A percentile compares a stretch with the other conserved stretches of the same genome.
These are phyloP conservation scores for Tiliacea aurago DNA, from an alignment of 2,888 invertebrate genomes.

Conservation along the genomic window DNA sequence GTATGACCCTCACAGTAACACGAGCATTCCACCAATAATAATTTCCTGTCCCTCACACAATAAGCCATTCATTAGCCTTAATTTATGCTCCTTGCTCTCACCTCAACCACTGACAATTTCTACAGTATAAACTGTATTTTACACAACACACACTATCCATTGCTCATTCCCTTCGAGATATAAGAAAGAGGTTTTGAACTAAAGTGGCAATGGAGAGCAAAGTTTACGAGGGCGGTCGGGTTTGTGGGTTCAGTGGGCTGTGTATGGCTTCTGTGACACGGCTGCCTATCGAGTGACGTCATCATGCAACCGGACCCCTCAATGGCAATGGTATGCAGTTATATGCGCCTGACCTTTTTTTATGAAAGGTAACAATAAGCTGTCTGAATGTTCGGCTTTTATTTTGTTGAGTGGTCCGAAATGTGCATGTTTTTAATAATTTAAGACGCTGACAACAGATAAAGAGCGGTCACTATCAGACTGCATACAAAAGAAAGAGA, in stretches of 20 bases:
- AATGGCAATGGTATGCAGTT: slow-evolving; percentile 76
- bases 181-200: slow-evolving; percentile 69
- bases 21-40: slow-evolving; percentile 83
- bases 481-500: no score
- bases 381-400: slow-evolving; percentile 20
- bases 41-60: slow-evolving; percentile 88
- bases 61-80: slow-evolving; percentile 90
- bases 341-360: slow-evolving; percentile 66
- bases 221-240: slow-evolving; percentile 69
- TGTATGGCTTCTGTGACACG: slow-evolving; percentile 86
- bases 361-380: slow-evolving; percentile 60
- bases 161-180: slow-evolving; percentile 63
- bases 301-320: slow-evolving; percentile 78
- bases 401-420: slow-evolving; percentile 20
- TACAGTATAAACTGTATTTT: slow-evolving; percentile 67
- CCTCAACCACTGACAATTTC: slow-evolving; percentile 78
- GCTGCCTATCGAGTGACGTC: slow-evolving; percentile 87
- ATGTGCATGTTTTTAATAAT: not conserved
- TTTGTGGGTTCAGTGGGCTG: slow-evolving; percentile 70
- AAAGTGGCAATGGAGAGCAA: slow-evolving; percentile 78
- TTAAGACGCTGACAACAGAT: no score
- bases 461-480: no score
- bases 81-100: slow-evolving; percentile 88
- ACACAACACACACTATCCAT: slow-evolving; percentile 67
- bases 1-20: slow-evolving; percentile 76